Conservation (phyloP, 2,113 vertebrate species). For the Bos taurus region DNA sequence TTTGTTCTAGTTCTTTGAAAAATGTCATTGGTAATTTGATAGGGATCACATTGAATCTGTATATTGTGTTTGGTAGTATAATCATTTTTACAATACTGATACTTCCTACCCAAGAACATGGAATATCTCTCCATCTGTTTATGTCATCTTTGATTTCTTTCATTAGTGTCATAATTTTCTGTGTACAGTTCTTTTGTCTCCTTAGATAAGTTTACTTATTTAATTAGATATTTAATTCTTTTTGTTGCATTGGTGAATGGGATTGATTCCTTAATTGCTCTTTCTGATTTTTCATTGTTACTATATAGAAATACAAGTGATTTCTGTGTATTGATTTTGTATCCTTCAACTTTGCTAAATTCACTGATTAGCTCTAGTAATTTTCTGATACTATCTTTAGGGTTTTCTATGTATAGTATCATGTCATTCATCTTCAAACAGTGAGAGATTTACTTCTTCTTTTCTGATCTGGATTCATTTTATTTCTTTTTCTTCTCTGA, state of each 20-base stretch:
- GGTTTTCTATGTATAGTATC: neutral
- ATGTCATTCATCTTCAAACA: neutral
- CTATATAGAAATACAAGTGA: neutral
- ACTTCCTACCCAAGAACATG: neutral
- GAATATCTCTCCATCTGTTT: neutral
- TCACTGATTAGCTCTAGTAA: neutral
- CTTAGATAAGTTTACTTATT: neutral
- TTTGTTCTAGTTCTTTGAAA: neutral
- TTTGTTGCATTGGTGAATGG: neutral
- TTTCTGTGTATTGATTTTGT: neutral
- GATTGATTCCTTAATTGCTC: neutral
- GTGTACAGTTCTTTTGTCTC: neutral
- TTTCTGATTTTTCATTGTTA: neutral
- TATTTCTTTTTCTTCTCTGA: neutral
- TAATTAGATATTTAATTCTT: neutral
- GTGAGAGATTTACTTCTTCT: neutral
- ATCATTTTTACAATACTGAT: neutral
- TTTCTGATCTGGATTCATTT: neutral
- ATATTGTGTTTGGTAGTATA: neutral
- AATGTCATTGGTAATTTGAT: neutral
- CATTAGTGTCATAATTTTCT: neutral
- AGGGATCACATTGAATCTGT: neutral
- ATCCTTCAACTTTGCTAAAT: neutral
- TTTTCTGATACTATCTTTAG: neutral
- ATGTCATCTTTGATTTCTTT: neutral